Base-by-base conservation (phyloP, 2,797 vertebrate species). In the Oreochromis grahami region DNA sequence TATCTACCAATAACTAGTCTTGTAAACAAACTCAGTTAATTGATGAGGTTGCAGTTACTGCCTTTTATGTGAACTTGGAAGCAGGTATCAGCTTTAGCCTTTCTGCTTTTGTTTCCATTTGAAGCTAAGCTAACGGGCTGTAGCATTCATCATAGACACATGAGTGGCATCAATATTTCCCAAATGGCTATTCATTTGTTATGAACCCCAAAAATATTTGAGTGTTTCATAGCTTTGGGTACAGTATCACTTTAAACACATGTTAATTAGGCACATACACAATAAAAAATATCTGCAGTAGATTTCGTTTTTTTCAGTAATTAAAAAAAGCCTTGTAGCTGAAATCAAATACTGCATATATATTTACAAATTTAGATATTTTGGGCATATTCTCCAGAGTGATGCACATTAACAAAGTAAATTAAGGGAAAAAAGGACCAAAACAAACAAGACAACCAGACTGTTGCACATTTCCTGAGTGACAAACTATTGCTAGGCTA, bases 401-500 rank as follows among this genome's bases (percentile, higher is more conserved):
- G 19, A 81, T 77, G 84, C 76, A 94, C 85, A 93, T 77, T 84
- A 77, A 92, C 79, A 93, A 87, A 81, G 52, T 83, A 84, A 90
- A 85, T 80, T 53, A 79, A 88, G 29, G 34, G n/a, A 0, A 72
- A 29, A 45, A 26, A 68, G 52, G 60, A 36, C 80, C 80, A 93
- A 90, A 89, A 91, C 85, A 90, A 91, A 92, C 87, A 90, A 91
- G 76, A 92, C 89, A 89, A 82, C 72, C 65, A 89, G 29, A 86
- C 76, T 86, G 78, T 19, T 70, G 53, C 65, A 58, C 60, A 50
- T 87, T 85, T 85, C 68, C 60, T 26, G 45, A 83, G 21, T 43
- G 76, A 91, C 93, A 94, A 93, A 94, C 92, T 93, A 93, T 89
- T 74, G 17, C 70, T 74, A 74, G 81, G 77, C 88, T 84, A 89